Evolutionary conservation across 2,888 invertebrate species (phyloP), one percentile per base, ranked within the genome.

Genomic region (Calephelis perditalis): DNA sequence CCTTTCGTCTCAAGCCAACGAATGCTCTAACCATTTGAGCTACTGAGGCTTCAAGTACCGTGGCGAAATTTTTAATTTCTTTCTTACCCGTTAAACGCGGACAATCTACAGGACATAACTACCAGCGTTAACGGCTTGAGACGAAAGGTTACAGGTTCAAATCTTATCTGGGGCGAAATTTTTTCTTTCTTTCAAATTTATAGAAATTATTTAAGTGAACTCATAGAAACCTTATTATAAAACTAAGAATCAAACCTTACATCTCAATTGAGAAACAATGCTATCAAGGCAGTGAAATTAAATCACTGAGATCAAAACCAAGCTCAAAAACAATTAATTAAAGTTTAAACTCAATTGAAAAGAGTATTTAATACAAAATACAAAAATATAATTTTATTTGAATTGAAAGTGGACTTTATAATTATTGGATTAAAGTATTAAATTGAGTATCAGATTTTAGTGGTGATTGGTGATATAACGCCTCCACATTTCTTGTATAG

Each of bases 251-350:
- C 79, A 75, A 66, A 68, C 65, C 73, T 75, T 81, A 82, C 83
- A 85, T 85, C 86, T 86, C 81, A 83, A 86, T 86, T 79, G 75
- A 71, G 73, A 81, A 76, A 85, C 86, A 86, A 83, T 85, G 76
- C 76, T 79, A 84, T 84, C 83, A 71, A 66, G 67, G 71, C 73
- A 73, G 72, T 65, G 68, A 66, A 70, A 71, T 67, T 5, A 15
- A 45, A 26, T 9, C 8, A 11, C 15, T 12, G 67, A 71, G 57
- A 37, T 62, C 40, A 76, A 76, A 74, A 70, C 44, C 57, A 68
- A 73, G 76, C 65, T 58, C 74, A 74, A 10, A 8, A 0, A 1
- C 5, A 56, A 49, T 3, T 2, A 0, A 0, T 11, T 67, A 72
- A 59, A 68, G 68, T 67, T 60, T 36, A 71, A 72, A 72, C 69